These are phyloP conservation scores for Hybos culiciformis DNA, from an alignment of 2,888 invertebrate genomes.

Conservation along the genomic window DNA sequence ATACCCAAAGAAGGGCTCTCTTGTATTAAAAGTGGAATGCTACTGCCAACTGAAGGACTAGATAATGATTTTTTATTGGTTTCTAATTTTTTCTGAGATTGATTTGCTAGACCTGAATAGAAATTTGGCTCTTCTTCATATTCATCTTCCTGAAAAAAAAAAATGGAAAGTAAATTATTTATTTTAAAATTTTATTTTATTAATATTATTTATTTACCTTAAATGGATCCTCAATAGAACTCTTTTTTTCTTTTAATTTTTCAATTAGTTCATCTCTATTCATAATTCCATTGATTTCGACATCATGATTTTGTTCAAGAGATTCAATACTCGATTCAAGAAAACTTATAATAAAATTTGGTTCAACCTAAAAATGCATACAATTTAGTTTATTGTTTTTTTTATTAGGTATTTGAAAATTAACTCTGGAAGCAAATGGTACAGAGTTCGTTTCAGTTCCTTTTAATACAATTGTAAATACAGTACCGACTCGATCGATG, in stretches of 20 bases:
- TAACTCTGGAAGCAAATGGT: no score
- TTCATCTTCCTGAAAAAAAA: no score
- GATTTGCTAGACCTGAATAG: no score
- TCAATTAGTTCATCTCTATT: constrained; percentile 44
- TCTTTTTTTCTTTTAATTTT: constrained; percentile 49
- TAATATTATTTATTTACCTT: constrained; percentile 5
- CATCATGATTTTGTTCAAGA: constrained; percentile 37
- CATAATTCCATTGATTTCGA: constrained; percentile 35
- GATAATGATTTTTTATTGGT: constrained; percentile 34
- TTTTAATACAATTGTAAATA: no score
- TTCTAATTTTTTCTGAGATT: constrained; percentile 27
- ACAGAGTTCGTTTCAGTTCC: no score
- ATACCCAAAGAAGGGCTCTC: constrained; percentile 34
- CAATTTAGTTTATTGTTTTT: neutral
- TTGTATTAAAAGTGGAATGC: constrained; percentile 24
- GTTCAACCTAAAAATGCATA: constrained; percentile 42
- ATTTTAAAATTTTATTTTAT: neutral
- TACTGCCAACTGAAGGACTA: constrained; percentile 30
- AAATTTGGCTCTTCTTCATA: no score
- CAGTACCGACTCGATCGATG: no score
- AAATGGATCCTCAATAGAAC: constrained; percentile 25
- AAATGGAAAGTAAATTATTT: no score
- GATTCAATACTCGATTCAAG: constrained; percentile 53
- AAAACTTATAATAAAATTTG: constrained; percentile 57
- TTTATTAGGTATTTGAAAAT: no score